Conservation (phyloP, 2,113 vertebrate species). For the Chauna torquata region DNA sequence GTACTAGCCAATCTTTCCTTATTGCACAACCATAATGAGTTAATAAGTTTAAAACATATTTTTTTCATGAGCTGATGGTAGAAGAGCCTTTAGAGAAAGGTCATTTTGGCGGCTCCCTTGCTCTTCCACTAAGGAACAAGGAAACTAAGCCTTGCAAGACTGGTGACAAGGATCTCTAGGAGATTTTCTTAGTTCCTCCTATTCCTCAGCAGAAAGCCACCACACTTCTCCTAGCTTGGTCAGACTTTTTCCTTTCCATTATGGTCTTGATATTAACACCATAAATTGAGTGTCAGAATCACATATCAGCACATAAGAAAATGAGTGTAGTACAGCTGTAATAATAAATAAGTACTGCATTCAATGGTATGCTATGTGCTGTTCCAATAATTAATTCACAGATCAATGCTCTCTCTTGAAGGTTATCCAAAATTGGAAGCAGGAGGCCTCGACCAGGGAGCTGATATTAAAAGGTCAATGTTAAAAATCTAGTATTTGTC, state of each 20-base stretch:
- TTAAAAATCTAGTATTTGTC: not conserved
- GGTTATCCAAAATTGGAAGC: not conserved
- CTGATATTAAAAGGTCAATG: not conserved
- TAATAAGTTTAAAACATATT: not conserved
- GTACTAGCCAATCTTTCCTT: not conserved
- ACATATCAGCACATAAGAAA: not conserved
- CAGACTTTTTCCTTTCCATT: not conserved
- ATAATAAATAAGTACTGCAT: not conserved
- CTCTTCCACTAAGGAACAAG: not conserved
- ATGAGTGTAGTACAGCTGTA: not conserved
- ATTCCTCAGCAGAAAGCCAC: not conserved
- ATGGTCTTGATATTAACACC: not conserved
- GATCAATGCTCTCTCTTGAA: slow-evolving; percentile 5
- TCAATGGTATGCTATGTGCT: not conserved
- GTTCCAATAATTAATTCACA: not conserved
- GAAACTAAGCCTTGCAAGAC: not conserved
- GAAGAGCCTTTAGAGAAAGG: not conserved
- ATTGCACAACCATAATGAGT: not conserved
- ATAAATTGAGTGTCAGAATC: not conserved
- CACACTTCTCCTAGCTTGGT: not conserved
- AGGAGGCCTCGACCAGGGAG: not conserved
- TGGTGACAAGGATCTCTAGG: not conserved
- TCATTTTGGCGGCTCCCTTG: not conserved
- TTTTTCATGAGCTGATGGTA: not conserved
- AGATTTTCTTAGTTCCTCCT: not conserved